These are phyloP conservation scores for Psammodynastes pulverulentus DNA, from an alignment of 2,113 vertebrate genomes.

Conservation along the genomic window DNA sequence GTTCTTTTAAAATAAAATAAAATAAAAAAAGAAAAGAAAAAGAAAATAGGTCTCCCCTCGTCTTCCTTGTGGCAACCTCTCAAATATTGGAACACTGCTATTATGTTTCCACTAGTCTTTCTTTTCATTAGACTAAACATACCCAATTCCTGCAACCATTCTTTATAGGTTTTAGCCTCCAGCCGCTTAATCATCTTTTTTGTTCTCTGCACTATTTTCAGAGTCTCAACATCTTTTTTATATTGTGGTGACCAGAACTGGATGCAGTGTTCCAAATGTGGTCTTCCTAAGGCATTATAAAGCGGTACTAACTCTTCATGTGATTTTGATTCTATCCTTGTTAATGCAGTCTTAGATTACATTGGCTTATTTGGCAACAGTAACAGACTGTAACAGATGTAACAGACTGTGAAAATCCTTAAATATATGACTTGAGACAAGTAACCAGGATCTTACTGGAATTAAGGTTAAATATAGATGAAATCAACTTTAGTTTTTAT, in stretches of 20 bases:
- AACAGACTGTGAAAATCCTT: neutral
- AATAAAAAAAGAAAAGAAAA: too few relatives aligned
- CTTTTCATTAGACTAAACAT: neutral
- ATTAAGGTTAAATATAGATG: neutral
- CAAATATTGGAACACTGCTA: neutral
- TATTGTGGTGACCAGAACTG: neutral
- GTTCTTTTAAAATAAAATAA: too few relatives aligned
- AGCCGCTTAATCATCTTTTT: neutral
- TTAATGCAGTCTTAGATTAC: too few relatives aligned
- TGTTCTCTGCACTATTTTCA: neutral
- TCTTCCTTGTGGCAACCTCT: neutral
- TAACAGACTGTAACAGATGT: neutral
- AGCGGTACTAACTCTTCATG: too few relatives aligned
- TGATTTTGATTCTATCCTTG: too few relatives aligned
- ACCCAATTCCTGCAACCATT: neutral
- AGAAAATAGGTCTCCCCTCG: neutral
- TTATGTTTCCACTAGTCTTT: neutral
- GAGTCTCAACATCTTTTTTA: neutral
- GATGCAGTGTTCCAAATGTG: neutral
- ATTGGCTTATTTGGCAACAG: neutral
- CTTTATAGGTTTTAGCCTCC: neutral
- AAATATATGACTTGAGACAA: neutral
- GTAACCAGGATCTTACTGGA: neutral
- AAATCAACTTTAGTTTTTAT: neutral
- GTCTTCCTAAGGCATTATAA: too few relatives aligned